Evolutionary conservation across 2,113 vertebrate genomes (phyloP).

Genomic region (Pyxicephalus adspersus): DNA sequence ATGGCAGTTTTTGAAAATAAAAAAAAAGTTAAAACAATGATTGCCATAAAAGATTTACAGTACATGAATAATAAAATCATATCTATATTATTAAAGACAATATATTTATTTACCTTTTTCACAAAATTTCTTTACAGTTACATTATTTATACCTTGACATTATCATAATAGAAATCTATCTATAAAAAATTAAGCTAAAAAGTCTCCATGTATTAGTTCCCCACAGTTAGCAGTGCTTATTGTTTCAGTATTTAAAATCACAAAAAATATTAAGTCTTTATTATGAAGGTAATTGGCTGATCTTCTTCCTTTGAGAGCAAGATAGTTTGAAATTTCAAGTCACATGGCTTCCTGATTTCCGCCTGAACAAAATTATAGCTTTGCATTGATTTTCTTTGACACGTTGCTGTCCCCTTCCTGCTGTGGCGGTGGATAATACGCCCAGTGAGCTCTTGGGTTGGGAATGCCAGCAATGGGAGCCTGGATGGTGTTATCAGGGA

Average conservation of each 20-base stretch:
- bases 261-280: conserved; percentile 1
- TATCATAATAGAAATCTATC: background rate
- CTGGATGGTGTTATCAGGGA: conserved; percentile 63
- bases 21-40: too few relatives aligned
- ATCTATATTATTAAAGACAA: background rate
- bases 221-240: background rate
- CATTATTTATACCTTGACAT: background rate
- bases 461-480: conserved; percentile 65
- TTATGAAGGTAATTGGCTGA: conserved; percentile 25
- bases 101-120: background rate
- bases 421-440: conserved; percentile 59
- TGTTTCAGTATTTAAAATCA: conserved; percentile 16
- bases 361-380: conserved; percentile 33
- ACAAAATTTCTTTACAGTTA: background rate
- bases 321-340: background rate
- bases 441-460: conserved; percentile 62
- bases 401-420: background rate
- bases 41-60: too few relatives aligned
- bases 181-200: background rate
- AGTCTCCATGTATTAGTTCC: background rate
- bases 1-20: too few relatives aligned
- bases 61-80: background rate
- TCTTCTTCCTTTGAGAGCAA: background rate
- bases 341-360: background rate
- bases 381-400: conserved; percentile 44